These are phyloP conservation scores for Acanthornis magna DNA, from an alignment of 2,797 vertebrate genomes.

Conservation along the genomic window DNA sequence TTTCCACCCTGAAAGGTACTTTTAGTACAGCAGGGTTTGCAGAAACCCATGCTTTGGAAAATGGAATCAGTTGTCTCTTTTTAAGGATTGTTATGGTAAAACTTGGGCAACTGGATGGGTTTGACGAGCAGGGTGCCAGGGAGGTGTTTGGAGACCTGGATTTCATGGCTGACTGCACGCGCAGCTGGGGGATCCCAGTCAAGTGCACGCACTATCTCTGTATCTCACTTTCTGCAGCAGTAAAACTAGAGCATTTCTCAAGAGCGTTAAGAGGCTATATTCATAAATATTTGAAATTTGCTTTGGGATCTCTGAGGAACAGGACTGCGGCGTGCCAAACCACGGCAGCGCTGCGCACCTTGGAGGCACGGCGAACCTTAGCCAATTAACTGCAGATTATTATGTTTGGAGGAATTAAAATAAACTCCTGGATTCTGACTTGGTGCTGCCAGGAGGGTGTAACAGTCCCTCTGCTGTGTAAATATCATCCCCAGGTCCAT, in stretches of 20 bases:
- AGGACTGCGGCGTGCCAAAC: not conserved
- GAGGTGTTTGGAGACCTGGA: not conserved
- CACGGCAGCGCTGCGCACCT: not conserved
- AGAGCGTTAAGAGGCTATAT: not conserved
- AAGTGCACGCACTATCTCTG: not conserved
- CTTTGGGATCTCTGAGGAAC: not conserved
- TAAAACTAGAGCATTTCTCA: slow-evolving; percentile 7
- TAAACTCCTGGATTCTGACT: not conserved
- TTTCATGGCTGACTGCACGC: not conserved
- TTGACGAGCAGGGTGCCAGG: not conserved
- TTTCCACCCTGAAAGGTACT: not conserved
- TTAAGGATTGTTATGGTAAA: not conserved
- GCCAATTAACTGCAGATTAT: slow-evolving; percentile 32
- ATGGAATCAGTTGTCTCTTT: not conserved
- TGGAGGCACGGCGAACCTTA: not conserved
- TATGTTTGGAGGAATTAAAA: slow-evolving; percentile 7
- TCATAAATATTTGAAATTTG: slow-evolving; percentile 43
- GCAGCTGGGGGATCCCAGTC: not conserved
- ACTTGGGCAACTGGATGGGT: not conserved
- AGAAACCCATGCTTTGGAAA: not conserved
- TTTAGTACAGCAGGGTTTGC: not conserved
- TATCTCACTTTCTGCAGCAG: not conserved
- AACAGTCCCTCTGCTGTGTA: not conserved
- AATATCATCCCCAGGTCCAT: not conserved
- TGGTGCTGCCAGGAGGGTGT: not conserved